These are phyloP conservation scores for Diplogasteroides magnus DNA, from an alignment of 1,140 invertebrate species.

Conservation along the genomic window DNA sequence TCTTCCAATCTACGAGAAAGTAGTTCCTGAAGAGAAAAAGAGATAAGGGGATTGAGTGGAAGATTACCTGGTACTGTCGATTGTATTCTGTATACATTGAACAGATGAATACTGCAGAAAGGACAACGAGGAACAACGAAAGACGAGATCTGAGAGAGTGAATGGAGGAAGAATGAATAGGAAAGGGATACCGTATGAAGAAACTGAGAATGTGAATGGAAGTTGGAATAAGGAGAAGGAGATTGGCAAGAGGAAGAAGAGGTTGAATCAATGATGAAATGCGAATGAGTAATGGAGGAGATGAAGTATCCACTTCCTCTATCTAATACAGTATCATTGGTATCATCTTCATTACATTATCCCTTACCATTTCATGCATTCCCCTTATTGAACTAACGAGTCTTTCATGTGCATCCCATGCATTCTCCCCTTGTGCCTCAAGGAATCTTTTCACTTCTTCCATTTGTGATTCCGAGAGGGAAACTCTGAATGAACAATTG, in stretches of 20 bases:
- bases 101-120: too few species aligned
- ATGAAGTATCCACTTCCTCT: neutral
- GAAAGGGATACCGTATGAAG: neutral
- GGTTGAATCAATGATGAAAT: conserved; percentile 1
- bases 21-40: too few species aligned
- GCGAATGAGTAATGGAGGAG: too few species aligned
- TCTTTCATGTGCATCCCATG: neutral
- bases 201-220: neutral
- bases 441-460: neutral
- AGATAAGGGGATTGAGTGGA: too few species aligned
- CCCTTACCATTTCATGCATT: neutral
- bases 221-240: neutral
- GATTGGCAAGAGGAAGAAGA: neutral
- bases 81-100: too few species aligned
- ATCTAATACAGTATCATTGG: too few species aligned
- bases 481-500: too few species aligned
- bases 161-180: too few species aligned
- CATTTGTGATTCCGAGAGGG: neutral
- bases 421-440: neutral
- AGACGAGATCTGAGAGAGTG: too few species aligned
- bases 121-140: too few species aligned
- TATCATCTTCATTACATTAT: too few species aligned
- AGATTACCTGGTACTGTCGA: too few species aligned
- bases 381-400: neutral
- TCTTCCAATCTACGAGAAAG: neutral